Evolutionary conservation across 2,113 vertebrate species (phyloP).

Genomic region (Rattus norvegicus): DNA sequence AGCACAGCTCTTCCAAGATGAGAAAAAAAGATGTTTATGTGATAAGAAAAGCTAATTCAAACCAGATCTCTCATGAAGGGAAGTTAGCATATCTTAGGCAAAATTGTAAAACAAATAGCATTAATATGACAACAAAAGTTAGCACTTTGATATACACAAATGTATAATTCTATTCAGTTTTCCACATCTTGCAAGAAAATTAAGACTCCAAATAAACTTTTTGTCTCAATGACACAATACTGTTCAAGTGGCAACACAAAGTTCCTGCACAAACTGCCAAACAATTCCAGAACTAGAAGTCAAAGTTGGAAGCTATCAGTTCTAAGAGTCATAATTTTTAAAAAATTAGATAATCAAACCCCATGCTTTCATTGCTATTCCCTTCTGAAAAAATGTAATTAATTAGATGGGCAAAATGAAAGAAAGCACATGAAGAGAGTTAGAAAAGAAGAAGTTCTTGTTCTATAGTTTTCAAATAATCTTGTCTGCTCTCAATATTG

Average conservation of each 20-base stretch:
- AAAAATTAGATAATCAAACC: not conserved
- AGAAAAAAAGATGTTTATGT: not conserved
- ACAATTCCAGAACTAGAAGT: not conserved
- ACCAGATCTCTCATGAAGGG: not conserved
- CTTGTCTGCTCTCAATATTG: not conserved
- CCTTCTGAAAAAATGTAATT: not conserved
- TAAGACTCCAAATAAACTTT: not conserved
- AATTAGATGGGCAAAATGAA: not conserved
- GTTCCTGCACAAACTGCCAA: not conserved
- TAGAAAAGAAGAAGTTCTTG: not conserved
- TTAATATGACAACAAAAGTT: not conserved
- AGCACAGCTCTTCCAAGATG: not conserved
- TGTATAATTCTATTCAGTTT: constrained; percentile 13
- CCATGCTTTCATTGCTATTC: not conserved
- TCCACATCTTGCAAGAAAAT: constrained; percentile 1
- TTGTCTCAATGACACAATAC: not conserved
- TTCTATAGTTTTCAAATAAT: not conserved
- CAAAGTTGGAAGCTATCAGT: not conserved
- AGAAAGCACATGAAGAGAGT: not conserved
- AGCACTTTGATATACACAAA: not conserved
- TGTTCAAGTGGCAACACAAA: not conserved
- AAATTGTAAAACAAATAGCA: not conserved
- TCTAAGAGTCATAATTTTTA: not conserved
- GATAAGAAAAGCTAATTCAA: constrained; percentile 21
- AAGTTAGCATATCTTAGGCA: not conserved